Conservation (phyloP, 1,140 invertebrate genomes). For the Pseudobourletiella spinata region DNA sequence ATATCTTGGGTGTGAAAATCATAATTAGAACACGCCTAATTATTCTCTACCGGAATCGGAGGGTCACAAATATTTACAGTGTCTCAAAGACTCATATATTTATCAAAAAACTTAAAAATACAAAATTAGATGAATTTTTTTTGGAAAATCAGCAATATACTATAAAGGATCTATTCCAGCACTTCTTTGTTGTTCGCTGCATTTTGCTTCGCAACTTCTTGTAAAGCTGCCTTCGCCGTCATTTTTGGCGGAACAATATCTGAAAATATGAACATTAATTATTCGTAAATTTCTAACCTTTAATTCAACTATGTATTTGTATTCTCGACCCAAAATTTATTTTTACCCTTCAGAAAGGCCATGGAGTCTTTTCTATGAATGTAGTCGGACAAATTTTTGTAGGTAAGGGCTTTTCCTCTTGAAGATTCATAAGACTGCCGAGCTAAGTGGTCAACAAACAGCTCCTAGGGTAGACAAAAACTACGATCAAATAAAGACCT, state of each 20-base stretch:
- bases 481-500: conserved; percentile 6
- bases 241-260: conserved; percentile 64
- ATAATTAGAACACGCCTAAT: too few relatives aligned
- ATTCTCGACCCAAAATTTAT: too few relatives aligned
- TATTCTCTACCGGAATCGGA: too few relatives aligned
- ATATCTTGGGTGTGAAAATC: too few relatives aligned
- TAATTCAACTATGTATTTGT: too few relatives aligned
- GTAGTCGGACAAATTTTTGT: conserved; percentile 58
- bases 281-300: conserved; percentile 13
- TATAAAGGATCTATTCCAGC: conserved; percentile 15
- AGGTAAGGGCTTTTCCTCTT: conserved; percentile 48
- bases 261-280: conserved; percentile 19
- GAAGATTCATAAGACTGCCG: conserved; percentile 48
- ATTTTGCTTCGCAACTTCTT: conserved; percentile 53
- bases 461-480: conserved; percentile 44
- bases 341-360: conserved; percentile 51
- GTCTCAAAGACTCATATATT: too few relatives aligned
- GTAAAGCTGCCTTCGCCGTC: conserved; percentile 54
- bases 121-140: too few relatives aligned
- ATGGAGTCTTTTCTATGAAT: conserved; percentile 55
- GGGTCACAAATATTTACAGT: too few relatives aligned
- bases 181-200: conserved; percentile 32
- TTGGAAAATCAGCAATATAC: too few relatives aligned
- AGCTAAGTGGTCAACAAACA: conserved; percentile 58
- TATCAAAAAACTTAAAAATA: too few relatives aligned